A percentile compares a stretch with the other conserved stretches of the same genome.
Conservation (phyloP, 2,888 invertebrate genomes). For the Drosophila pegasa region DNA sequence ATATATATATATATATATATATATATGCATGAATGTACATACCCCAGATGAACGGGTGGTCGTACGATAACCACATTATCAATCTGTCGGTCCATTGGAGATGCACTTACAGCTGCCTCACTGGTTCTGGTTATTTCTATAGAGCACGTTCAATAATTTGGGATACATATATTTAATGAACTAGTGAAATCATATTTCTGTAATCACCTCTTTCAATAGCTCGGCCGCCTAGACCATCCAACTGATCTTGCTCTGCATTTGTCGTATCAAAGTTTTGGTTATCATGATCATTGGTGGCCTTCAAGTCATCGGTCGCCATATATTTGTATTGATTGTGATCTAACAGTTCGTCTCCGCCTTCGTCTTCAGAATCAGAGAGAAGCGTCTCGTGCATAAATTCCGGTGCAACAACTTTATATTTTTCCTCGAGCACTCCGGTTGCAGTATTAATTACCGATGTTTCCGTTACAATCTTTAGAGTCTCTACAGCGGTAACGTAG, state of each 20-base stretch:
- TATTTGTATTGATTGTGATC: constrained; percentile 90
- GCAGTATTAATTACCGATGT: constrained; percentile 89
- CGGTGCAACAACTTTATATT: constrained; percentile 98
- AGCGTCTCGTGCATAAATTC: constrained; percentile 99
- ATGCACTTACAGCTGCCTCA: constrained; percentile 58
- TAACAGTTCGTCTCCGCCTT: constrained; percentile 91
- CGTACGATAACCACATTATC: constrained; percentile 88
- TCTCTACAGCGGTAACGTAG: constrained; percentile 99
- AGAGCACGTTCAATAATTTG: not conserved
- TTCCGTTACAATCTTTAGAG: constrained; percentile 95
- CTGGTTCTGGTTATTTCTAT: constrained; percentile 22
- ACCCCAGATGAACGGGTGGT: constrained; percentile 89
- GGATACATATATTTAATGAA: not conserved
- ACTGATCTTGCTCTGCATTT: constrained; percentile 86
- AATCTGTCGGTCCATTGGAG: constrained; percentile 79
- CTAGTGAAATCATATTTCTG: not conserved
- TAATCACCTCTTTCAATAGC: constrained; percentile 51
- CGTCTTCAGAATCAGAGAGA: constrained; percentile 99
- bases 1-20: no score
- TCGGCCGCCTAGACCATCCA: constrained; percentile 41
- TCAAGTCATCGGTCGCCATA: constrained; percentile 93
- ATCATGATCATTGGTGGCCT: constrained; percentile 88
- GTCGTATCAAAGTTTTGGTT: constrained; percentile 90
- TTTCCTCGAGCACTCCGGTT: constrained; percentile 89
- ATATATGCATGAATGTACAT: constrained; percentile 41